Base-by-base conservation (phyloP, 1,140 invertebrate species). In the Glomeris maerens region DNA sequence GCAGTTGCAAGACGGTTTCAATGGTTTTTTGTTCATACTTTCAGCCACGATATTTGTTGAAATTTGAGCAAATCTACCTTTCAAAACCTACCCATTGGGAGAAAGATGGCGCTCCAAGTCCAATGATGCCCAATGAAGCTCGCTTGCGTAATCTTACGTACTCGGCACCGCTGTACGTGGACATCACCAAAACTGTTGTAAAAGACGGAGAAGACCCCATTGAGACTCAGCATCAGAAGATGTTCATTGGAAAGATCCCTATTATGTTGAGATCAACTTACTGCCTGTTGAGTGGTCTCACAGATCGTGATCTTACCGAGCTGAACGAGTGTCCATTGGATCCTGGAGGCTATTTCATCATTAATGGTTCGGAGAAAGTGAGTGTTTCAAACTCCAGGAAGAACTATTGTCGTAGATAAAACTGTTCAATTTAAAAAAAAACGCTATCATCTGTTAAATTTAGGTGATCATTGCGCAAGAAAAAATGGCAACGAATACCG, bases 61-160 rank as follows among this genome's bases (percentile, higher is more conserved):
- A 97, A 69, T 98, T 98, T 73, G 94, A 97, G 65, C 94, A 98
- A 68, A 98, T 98, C 64, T 98, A 98, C 66, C 65, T 98, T 27
- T 97, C 93, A 0, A 98, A 97, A 68, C 94, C 94, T 3, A 98
- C 94, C 7, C 95, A 98, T 76, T 98, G 94, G 94, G 94, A 98
- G 68, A 98, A 97, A 72, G 94, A 98, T 75, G 94, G 94, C 65
- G 89, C 92, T 0, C 91, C 92, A 25, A 90, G 85, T 53, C 90
- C 91, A 50, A 95, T 98, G 91, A 97, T 98, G 93, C 94, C 94
- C 10, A 98, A 98, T 67, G 94, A 98, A 73, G 94, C 92, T 14
- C 74, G 92, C 52, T 60, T 77, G 13, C 55, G 73, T 54, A 75
- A 75, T 66, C 55, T 74, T 0, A 73, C 74, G 59, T 98, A 98